Conservation (phyloP, 2,113 vertebrate species). For the Montifringilla adamsi region DNA sequence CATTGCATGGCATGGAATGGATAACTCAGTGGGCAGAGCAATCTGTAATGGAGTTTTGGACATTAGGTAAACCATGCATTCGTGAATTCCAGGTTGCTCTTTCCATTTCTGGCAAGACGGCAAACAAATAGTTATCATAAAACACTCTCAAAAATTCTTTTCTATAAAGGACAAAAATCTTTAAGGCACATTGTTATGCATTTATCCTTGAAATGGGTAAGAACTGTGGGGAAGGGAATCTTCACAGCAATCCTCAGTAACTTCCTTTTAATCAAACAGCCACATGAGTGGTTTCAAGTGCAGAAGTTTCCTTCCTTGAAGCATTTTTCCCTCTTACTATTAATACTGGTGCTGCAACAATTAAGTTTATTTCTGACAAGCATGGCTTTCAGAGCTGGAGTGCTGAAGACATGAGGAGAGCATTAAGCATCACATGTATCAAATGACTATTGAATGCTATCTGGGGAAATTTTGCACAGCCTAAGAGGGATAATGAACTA, state of each 20-base stretch:
- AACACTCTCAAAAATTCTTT: neutral
- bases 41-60: neutral
- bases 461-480: neutral
- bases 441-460: neutral
- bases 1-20: fast-evolving
- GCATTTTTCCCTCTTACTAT: conserved; percentile 14
- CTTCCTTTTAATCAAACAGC: conserved; percentile 7
- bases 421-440: neutral
- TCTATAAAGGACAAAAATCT: neutral
- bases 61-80: neutral
- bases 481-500: neutral
- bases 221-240: neutral
- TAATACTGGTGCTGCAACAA: neutral
- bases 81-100: neutral
- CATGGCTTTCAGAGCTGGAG: conserved; percentile 16
- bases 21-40: neutral
- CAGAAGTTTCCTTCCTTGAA: conserved; percentile 9
- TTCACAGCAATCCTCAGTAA: neutral
- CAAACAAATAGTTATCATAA: neutral
- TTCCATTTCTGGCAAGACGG: neutral
- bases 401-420: neutral
- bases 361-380: neutral
- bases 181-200: fast-evolving
- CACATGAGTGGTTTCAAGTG: neutral
- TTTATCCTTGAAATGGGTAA: neutral